Evolutionary conservation across 1,140 invertebrate genomes (phyloP).

Genomic region (Trachymyrmex cornetzi): DNA sequence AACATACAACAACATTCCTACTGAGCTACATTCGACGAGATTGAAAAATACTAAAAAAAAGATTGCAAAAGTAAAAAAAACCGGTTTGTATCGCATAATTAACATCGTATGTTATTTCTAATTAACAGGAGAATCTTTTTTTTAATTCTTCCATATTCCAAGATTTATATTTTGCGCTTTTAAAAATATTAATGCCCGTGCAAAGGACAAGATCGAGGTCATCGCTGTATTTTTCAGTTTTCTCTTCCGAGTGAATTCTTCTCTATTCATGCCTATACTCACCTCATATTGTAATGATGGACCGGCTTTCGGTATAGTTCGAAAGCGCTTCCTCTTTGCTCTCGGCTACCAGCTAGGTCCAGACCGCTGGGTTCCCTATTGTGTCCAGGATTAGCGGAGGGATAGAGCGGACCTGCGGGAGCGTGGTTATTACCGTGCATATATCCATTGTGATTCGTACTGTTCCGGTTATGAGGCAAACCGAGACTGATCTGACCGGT

Average conservation of each 20-base stretch:
- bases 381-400: constrained; percentile 81
- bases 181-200: constrained; percentile 29
- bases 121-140: background rate
- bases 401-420: constrained; percentile 70
- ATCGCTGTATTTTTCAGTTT: background rate
- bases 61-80: background rate
- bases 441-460: constrained; percentile 81
- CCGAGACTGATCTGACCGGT: constrained; percentile 82
- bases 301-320: constrained; percentile 97
- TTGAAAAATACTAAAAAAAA: background rate
- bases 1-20: constrained; percentile 47
- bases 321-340: constrained; percentile 97
- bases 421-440: constrained; percentile 81
- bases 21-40: background rate
- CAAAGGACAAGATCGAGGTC: background rate
- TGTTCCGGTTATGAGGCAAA: constrained; percentile 87
- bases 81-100: background rate
- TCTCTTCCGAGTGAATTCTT: background rate
- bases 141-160: background rate
- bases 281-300: constrained; percentile 93
- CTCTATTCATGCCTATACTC: constrained; percentile 70
- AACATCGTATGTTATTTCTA: background rate
- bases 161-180: background rate
- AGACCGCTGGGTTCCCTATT: constrained; percentile 88
- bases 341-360: constrained; percentile 94